These are phyloP conservation scores for Tenthredo scrophulariae DNA, from an alignment of 2,888 invertebrate species.

Conservation along the genomic window DNA sequence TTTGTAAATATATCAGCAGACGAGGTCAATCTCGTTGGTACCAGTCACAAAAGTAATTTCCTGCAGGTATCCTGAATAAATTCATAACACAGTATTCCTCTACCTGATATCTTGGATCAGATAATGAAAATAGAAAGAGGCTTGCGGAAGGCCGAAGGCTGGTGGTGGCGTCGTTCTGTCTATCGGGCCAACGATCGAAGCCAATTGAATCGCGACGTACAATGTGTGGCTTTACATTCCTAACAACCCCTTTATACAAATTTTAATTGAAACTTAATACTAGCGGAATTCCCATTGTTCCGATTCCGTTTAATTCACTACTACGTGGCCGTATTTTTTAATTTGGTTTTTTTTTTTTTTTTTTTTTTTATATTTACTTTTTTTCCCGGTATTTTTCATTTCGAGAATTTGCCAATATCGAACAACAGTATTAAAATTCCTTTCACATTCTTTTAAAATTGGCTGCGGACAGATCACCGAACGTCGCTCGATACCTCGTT, in stretches of 20 bases:
- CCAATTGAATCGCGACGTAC: slow-evolving; percentile 36
- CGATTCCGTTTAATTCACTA: not conserved
- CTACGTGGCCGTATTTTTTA: not conserved
- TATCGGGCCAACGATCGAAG: slow-evolving; percentile 28
- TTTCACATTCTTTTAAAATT: slow-evolving; percentile 32
- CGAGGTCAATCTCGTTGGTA: slow-evolving; percentile 36
- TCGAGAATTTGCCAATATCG: slow-evolving; percentile 15
- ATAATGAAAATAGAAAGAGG: slow-evolving; percentile 43
- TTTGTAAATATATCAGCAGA: slow-evolving; percentile 46
- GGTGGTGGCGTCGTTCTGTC: slow-evolving; percentile 22
- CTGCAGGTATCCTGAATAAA: slow-evolving; percentile 47
- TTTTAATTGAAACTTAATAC: slow-evolving; percentile 33
- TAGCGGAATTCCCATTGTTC: not conserved
- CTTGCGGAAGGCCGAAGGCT: slow-evolving; percentile 2
- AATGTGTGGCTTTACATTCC: slow-evolving; percentile 23
- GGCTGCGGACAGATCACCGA: slow-evolving; percentile 31
- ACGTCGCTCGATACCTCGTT: slow-evolving; percentile 27
- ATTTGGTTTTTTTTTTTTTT: not conserved
- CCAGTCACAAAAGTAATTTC: slow-evolving; percentile 48
- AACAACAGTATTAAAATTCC: slow-evolving; percentile 36
- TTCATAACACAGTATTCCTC: slow-evolving; percentile 32
- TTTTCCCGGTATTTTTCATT: slow-evolving; percentile 36
- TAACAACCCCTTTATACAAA: not conserved
- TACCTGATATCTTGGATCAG: slow-evolving; percentile 20
- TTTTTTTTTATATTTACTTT: not conserved